These are phyloP conservation scores for Aurelia coerulea DNA, from an alignment of 30 jellyfish, hydroid and myxozoan species.

Conservation along the genomic window DNA sequence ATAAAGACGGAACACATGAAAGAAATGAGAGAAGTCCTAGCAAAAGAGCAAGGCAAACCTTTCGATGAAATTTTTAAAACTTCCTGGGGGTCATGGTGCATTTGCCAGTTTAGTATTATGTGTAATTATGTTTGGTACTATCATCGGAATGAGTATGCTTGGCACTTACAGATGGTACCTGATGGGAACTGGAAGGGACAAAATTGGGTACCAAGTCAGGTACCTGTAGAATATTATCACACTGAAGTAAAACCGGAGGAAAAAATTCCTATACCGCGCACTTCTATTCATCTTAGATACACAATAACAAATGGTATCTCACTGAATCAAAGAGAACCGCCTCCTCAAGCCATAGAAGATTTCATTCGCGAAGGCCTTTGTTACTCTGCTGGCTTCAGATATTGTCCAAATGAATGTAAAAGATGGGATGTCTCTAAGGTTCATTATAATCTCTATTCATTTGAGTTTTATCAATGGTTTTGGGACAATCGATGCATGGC, in stretches of 20 bases:
- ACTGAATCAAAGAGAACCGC: conserved; percentile 49
- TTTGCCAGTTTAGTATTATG: conserved; percentile 65
- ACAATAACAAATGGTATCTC: conserved; percentile 12
- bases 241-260: conserved; percentile 19
- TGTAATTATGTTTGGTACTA: conserved; percentile 72
- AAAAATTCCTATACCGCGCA: conserved; percentile 45
- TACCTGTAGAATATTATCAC: conserved; percentile 9
- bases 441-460: conserved; percentile 46
- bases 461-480: conserved; percentile 61
- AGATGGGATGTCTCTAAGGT: conserved; percentile 25
- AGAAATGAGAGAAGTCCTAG: conserved; percentile 52
- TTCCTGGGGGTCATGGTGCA: conserved; percentile 44
- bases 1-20: conserved; percentile 46
- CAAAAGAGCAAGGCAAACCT: conserved; percentile 25
- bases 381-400: conserved; percentile 55
- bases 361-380: conserved; percentile 70
- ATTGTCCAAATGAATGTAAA: conserved; percentile 60
- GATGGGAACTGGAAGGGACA: conserved; percentile 39
- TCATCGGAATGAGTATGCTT: conserved; percentile 67
- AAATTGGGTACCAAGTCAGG: conserved; percentile 53
- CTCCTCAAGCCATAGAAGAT: conserved; percentile 42
- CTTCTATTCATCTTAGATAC: conserved; percentile 57
- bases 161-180: conserved; percentile 68
- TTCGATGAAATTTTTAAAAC: conserved; percentile 48
- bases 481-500: conserved; percentile 59